phyloP scores from a whole-genome alignment of 2,113 vertebrate species.

The Corythornis madagascariensis region DNA sequence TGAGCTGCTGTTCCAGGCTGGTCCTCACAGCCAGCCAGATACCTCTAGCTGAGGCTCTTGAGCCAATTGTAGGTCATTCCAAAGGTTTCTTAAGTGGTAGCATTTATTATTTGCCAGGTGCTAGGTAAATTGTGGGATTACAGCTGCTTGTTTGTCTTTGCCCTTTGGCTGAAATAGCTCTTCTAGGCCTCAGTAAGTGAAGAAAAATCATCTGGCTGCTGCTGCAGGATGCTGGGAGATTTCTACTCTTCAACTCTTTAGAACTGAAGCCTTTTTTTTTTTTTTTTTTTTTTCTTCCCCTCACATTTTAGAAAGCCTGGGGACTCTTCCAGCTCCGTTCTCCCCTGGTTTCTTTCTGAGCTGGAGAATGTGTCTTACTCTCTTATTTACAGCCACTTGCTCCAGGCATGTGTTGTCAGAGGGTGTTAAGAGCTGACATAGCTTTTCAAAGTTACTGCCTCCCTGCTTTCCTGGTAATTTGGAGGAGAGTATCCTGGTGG shows the following conservation, averaged over 20 bases:
- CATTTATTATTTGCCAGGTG: conserved; percentile 41
- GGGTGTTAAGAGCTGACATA: not conserved
- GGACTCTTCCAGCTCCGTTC: not conserved
- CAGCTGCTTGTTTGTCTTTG: conserved; percentile 40
- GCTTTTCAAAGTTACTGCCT: not conserved
- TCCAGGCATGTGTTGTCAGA: not conserved
- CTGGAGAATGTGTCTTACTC: not conserved
- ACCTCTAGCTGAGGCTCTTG: not conserved
- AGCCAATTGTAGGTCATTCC: not conserved
- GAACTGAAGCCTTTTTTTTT: not conserved
- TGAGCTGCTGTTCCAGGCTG: not conserved
- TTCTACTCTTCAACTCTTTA: not conserved
- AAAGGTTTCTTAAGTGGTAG: not conserved
- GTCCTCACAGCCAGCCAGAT: not conserved
- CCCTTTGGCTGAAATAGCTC: conserved; percentile 42
- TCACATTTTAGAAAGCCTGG: not conserved
- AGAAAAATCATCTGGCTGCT: conserved; percentile 54
- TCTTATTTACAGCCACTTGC: not conserved
- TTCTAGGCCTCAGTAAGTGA: not conserved
- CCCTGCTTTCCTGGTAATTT: not conserved
- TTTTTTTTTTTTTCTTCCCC: not conserved
- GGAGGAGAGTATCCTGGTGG: not conserved
- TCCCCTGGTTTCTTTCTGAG: not conserved
- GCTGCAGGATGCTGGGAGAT: conserved; percentile 29
- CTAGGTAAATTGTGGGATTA: not conserved